Evolutionary conservation across 2,797 vertebrate genomes (phyloP).

Genomic region (Lindbergichthys nudifrons): DNA sequence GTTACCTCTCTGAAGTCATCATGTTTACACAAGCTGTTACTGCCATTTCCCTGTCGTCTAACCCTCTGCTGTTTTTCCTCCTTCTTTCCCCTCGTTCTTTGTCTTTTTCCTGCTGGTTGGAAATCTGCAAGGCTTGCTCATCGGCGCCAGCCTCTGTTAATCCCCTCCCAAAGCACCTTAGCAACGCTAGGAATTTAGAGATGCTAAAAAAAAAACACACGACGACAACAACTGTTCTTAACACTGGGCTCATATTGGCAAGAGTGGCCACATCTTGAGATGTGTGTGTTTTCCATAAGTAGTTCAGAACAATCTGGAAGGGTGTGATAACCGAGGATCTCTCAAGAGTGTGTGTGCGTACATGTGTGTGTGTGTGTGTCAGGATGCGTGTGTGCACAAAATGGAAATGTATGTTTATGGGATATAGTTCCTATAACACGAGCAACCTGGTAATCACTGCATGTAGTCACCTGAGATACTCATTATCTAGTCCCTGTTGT

Average conservation of each 20-base stretch:
- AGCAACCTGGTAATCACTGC: constrained; percentile 79
- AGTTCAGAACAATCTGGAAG: constrained; percentile 84
- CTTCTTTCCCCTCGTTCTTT: constrained; percentile 74
- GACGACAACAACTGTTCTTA: constrained; percentile 81
- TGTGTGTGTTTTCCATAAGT: constrained; percentile 83
- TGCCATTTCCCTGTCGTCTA: constrained; percentile 75
- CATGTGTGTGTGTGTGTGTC: constrained; percentile 35
- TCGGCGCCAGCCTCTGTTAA: constrained; percentile 84
- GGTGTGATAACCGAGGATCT: constrained; percentile 84
- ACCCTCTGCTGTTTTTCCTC: constrained; percentile 72
- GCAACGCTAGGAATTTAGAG: constrained; percentile 85
- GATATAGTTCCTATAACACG: constrained; percentile 75
- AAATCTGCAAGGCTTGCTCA: constrained; percentile 85
- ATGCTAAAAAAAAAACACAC: constrained; percentile 81
- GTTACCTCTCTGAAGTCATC: constrained; percentile 79
- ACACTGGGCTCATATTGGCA: constrained; percentile 81
- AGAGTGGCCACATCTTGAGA: constrained; percentile 83
- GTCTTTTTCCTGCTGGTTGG: constrained; percentile 77
- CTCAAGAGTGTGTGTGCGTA: constrained; percentile 72
- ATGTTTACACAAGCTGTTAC: constrained; percentile 82
- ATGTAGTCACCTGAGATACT: constrained; percentile 83
- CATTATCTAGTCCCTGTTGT: constrained; percentile 73
- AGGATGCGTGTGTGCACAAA: constrained; percentile 38
- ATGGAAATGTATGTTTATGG: constrained; percentile 68
- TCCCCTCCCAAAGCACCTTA: constrained; percentile 87